phyloP scores from a whole-genome alignment of 2,797 vertebrate genomes.

The Merluccius polli region DNA sequence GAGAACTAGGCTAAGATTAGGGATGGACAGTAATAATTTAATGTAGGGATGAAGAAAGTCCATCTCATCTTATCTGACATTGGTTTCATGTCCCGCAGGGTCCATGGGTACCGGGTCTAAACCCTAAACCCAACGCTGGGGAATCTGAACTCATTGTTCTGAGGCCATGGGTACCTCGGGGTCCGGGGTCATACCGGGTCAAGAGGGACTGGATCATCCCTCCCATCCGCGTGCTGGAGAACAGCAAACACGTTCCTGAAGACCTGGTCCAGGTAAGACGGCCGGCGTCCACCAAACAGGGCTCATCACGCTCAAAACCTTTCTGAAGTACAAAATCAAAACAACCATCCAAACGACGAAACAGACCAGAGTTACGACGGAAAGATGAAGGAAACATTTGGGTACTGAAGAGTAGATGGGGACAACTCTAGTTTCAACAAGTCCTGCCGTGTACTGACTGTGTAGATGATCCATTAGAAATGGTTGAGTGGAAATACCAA shows the following conservation, averaged over 20 bases:
- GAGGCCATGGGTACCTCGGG: constrained; percentile 66
- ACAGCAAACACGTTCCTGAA: constrained; percentile 88
- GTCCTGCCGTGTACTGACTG: not conserved
- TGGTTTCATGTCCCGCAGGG: constrained; percentile 20
- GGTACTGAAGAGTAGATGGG: not conserved
- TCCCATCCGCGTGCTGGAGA: constrained; percentile 90
- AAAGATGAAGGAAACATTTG: not conserved
- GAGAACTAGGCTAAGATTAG: too few species aligned
- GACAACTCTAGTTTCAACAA: not conserved
- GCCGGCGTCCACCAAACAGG: not conserved
- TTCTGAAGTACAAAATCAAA: not conserved
- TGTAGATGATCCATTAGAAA: not conserved
- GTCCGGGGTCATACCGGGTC: constrained; percentile 61
- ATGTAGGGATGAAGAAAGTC: not conserved
- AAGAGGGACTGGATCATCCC: constrained; percentile 97
- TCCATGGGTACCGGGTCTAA: constrained; percentile 2
- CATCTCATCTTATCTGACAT: not conserved
- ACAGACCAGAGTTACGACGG: not conserved
- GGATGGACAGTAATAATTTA: too few species aligned
- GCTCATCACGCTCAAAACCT: not conserved
- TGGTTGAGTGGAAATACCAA: not conserved
- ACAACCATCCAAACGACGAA: too few species aligned
- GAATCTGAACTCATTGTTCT: constrained; percentile 47
- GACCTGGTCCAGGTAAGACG: constrained; percentile 86
- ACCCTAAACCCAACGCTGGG: constrained; percentile 19